phyloP scores from a whole-genome alignment of 2,113 vertebrate genomes.

The Tachysurus vachellii region DNA sequence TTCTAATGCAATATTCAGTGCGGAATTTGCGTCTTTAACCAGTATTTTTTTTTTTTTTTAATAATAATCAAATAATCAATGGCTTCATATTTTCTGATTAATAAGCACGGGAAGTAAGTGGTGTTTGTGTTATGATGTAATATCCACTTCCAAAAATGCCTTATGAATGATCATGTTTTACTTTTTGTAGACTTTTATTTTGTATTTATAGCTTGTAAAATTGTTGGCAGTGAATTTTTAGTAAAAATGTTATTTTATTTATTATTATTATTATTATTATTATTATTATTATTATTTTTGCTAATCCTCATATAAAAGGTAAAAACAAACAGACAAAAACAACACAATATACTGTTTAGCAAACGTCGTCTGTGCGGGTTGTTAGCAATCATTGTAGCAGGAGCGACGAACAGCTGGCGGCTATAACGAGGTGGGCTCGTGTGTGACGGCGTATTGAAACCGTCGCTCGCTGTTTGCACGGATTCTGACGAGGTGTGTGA shows the following conservation, averaged over 20 bases:
- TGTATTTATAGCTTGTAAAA: neutral
- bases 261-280: no score
- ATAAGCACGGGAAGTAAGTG: neutral
- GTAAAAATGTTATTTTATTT: neutral
- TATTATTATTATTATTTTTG: no score
- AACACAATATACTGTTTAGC: no score
- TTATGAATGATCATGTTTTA: neutral
- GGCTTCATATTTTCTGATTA: neutral
- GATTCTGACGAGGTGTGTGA: conserved; percentile 36
- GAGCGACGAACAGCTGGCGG: neutral
- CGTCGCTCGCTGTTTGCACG: conserved; percentile 20
- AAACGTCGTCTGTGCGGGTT: neutral
- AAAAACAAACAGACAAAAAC: neutral
- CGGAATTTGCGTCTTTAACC: neutral
- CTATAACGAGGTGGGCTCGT: conserved; percentile 2
- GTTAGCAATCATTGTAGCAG: neutral
- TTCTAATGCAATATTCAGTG: neutral
- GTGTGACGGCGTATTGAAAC: conserved; percentile 27
- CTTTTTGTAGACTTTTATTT: neutral
- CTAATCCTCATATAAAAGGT: neutral
- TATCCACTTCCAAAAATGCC: neutral
- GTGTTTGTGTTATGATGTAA: neutral
- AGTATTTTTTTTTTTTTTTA: neutral
- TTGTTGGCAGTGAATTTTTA: neutral
- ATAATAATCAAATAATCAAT: neutral